Evolutionary conservation across 1,140 invertebrate species (phyloP).

Genomic region (Himalopsyche phryganea): DNA sequence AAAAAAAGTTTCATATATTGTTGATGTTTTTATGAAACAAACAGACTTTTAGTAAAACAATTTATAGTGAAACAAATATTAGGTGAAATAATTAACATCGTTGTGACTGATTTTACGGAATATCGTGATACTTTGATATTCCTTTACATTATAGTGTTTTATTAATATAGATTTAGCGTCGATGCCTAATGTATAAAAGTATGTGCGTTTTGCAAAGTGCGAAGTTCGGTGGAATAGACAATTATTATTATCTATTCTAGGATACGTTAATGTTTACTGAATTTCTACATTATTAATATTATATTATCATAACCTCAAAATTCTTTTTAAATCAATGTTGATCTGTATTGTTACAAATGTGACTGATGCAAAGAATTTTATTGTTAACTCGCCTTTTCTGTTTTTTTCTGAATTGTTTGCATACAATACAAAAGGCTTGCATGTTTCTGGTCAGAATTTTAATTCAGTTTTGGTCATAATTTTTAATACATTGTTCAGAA

Average conservation of each 20-base stretch:
- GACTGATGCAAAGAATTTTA: not conserved
- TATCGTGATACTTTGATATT: too few species aligned
- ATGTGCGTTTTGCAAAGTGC: not conserved
- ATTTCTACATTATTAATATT: not conserved
- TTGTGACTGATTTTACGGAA: not conserved
- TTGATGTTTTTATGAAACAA: not conserved
- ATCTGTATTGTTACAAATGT: not conserved
- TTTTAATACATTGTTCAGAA: too few species aligned
- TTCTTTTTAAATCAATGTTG: not conserved
- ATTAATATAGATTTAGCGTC: not conserved
- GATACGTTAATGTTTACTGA: not conserved
- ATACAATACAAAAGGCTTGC: not conserved
- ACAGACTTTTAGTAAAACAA: slow-evolving; percentile 2
- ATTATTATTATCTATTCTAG: not conserved
- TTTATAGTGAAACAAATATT: slow-evolving; percentile 3
- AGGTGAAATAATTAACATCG: not conserved
- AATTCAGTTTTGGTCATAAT: too few species aligned
- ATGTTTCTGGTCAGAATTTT: too few species aligned
- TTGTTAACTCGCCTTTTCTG: not conserved
- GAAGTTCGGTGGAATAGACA: not conserved
- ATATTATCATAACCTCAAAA: not conserved
- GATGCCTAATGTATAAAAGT: not conserved
- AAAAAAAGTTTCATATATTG: not conserved
- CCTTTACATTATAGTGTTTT: not conserved
- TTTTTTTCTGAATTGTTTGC: too few species aligned